Conservation (phyloP, 1,140 invertebrate species). For the Neodiprion lecontei region DNA sequence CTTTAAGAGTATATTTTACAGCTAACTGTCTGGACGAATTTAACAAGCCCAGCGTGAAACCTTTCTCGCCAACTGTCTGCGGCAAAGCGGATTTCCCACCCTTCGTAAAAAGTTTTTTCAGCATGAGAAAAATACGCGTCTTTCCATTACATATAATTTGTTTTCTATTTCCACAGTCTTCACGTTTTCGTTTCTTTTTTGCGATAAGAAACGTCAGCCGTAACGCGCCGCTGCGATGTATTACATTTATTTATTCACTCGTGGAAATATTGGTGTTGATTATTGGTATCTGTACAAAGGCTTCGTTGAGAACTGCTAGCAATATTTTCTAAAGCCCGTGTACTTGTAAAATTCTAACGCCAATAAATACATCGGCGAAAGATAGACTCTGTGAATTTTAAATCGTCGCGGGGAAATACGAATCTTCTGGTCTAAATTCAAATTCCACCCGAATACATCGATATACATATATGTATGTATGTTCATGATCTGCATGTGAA, state of each 20-base stretch:
- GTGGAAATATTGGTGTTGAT: background rate
- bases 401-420: background rate
- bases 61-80: too few species aligned
- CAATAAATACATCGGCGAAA: background rate
- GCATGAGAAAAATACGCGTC: too few species aligned
- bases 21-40: too few species aligned
- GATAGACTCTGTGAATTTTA: background rate
- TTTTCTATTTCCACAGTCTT: too few species aligned
- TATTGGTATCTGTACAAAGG: background rate
- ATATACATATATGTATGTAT: background rate
- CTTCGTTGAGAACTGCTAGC: background rate
- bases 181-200: too few species aligned
- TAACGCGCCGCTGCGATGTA: too few species aligned
- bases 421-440: background rate
- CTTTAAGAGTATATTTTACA: too few species aligned
- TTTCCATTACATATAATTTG: too few species aligned
- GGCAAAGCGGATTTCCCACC: too few species aligned
- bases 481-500: background rate
- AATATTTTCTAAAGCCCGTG: background rate
- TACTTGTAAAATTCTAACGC: background rate
- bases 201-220: too few species aligned
- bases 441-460: background rate
- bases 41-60: too few species aligned
- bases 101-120: too few species aligned
- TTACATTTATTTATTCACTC: background rate